Evolutionary conservation across 2,113 vertebrate genomes (phyloP).

Genomic region (Propithecus coquereli): DNA sequence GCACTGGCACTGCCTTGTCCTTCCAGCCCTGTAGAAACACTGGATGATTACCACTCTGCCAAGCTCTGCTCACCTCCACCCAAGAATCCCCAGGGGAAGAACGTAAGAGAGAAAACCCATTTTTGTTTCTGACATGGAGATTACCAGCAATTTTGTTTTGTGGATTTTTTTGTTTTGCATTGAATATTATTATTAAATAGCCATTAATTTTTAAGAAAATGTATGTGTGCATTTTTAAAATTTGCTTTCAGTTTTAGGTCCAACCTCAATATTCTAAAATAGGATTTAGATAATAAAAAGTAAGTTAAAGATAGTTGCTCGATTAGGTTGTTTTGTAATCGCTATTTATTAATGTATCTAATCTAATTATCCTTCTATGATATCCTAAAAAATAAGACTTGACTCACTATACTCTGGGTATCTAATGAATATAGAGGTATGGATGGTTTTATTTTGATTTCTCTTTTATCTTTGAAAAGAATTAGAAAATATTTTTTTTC

Average conservation of each 20-base stretch:
- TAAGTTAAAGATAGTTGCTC: not conserved
- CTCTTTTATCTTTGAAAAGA: not conserved
- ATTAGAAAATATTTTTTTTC: not conserved
- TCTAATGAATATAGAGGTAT: not conserved
- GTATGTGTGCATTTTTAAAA: not conserved
- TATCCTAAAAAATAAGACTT: not conserved
- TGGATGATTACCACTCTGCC: not conserved
- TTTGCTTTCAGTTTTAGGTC: not conserved
- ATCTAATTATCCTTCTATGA: not conserved
- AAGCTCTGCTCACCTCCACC: not conserved
- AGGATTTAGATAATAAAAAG: constrained; percentile 24
- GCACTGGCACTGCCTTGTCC: not conserved
- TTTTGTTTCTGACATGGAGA: constrained; percentile 22
- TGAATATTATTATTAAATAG: not conserved
- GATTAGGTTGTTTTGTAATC: not conserved
- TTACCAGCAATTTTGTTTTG: not conserved
- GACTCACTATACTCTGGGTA: not conserved
- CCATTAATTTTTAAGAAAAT: not conserved
- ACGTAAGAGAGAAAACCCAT: not conserved
- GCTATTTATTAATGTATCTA: not conserved
- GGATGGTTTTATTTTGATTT: constrained; percentile 30
- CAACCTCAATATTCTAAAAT: constrained; percentile 18
- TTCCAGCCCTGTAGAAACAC: not conserved
- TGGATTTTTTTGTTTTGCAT: constrained; percentile 21
- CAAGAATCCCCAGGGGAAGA: not conserved